Conservation (phyloP, 2,888 invertebrate genomes). For the Dicranocentrus wangi region DNA sequence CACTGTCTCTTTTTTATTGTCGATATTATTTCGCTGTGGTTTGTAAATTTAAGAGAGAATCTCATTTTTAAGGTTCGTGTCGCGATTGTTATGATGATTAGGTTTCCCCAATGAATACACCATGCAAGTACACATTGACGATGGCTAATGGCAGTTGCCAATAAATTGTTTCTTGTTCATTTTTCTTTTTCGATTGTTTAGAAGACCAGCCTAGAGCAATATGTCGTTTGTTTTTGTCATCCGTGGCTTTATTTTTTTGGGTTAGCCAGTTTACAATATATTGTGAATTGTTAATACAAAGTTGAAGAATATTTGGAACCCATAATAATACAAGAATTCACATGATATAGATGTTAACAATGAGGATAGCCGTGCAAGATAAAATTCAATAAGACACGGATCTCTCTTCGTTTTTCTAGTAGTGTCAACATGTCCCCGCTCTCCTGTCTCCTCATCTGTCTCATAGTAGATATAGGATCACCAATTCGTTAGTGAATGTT, state of each 20-base stretch:
- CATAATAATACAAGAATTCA: too few species aligned
- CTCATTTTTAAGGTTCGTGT: conserved; percentile 19
- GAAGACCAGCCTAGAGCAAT: conserved; percentile 20
- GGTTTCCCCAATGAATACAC: not conserved
- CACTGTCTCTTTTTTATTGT: not conserved
- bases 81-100: conserved; percentile 15
- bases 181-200: conserved; percentile 23
- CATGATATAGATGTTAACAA: too few species aligned
- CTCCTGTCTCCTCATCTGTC: conserved; percentile 14
- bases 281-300: not conserved
- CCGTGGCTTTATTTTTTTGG: conserved; percentile 36
- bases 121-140: conserved; percentile 17
- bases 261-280: not conserved
- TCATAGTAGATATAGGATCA: not conserved
- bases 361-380: too few species aligned
- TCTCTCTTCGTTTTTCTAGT: conserved; percentile 17
- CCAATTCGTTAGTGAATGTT: too few species aligned
- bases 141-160: conserved; percentile 32
- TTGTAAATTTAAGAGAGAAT: not conserved
- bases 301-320: not conserved
- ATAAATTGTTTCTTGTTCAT: conserved; percentile 37
- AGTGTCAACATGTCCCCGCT: conserved; percentile 47
- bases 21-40: conserved; percentile 3
- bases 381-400: conserved; percentile 42
- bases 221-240: conserved; percentile 26